phyloP scores from a whole-genome alignment of 2,113 vertebrate species.

The Pungitius pungitius region DNA sequence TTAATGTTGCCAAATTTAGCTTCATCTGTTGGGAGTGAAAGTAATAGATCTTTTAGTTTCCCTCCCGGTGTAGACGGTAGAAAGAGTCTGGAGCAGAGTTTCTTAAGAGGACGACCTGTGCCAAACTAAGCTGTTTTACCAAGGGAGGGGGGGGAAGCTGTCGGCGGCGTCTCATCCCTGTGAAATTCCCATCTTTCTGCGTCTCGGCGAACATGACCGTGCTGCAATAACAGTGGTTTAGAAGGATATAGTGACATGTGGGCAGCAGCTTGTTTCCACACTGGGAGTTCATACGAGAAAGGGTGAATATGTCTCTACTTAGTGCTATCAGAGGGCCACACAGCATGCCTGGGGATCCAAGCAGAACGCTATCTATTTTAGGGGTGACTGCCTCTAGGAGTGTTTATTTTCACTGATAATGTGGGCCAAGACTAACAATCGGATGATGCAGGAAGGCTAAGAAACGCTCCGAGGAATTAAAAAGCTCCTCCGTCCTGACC shows the following conservation, averaged over 20 bases:
- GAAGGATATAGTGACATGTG: conserved; percentile 37
- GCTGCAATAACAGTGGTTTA: conserved; percentile 57
- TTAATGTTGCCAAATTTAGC: conserved; percentile 38
- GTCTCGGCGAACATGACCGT: conserved; percentile 34
- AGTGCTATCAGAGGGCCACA: conserved; percentile 72
- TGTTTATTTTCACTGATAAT: conserved; percentile 78
- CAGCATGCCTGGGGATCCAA: conserved; percentile 66
- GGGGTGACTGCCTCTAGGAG: conserved; percentile 77
- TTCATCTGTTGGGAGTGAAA: conserved; percentile 53
- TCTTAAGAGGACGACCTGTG: conserved; percentile 42
- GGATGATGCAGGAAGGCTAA: conserved; percentile 60
- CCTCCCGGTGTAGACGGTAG: conserved; percentile 59
- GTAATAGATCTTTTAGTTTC: conserved; percentile 66
- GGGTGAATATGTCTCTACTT: conserved; percentile 58
- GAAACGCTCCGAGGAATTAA: conserved; percentile 67
- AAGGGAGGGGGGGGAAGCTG: conserved; percentile 21
- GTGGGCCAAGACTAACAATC: conserved; percentile 78
- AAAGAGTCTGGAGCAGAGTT: no score
- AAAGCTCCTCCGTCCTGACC: conserved; percentile 74
- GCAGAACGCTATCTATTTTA: conserved; percentile 75
- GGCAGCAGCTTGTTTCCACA: conserved; percentile 56
- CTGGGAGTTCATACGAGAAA: conserved; percentile 34
- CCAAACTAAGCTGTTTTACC: conserved; percentile 66
- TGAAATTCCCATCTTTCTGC: conserved; percentile 71
- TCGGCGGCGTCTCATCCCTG: conserved; percentile 53